Base-by-base conservation (phyloP, 2,113 vertebrate genomes). In the Arothron firmamentum region DNA sequence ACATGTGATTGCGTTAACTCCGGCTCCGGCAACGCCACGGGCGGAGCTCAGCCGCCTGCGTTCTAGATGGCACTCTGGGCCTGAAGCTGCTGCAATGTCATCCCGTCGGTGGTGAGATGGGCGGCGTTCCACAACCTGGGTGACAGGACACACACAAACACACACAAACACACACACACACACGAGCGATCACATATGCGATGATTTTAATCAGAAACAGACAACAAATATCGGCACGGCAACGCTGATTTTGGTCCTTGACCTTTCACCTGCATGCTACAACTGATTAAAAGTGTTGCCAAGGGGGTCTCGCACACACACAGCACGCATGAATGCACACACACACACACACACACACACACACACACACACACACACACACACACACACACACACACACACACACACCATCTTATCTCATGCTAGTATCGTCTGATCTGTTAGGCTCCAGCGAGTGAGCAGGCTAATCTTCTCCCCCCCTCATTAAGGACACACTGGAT, bases 1-100 rank as follows among this genome's bases (percentile, higher is more conserved):
- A 78, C 47, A 77, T 8, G 42, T 78, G 86, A 85, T 72, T 84
- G 66, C 79, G 83, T 88, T 85, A 78, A 73, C 56, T 75, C 70
- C 19, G 79, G 64, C 42, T 59, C 58, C 56, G 21, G 47, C n/a
- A 65, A 41, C 31, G 67, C 46, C 46, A 56, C 6, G 46, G 31
- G 23, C 18, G 21, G 21, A 28, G 25, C 25, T 28, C 25, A 28
- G 25, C 25, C 6, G 25, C 25, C 3, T 7, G 25, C 25, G 6
- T 28, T 48, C 18, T 48, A 28, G 21, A 15, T 14, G 45, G 42
- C 45, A 41, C 4, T 15, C 13, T 43, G 23, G 13, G 16, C 16
- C 43, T 7, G 13, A 5, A 45, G 16, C 12, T 45, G 43, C 43
- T 45, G 3, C 43, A 14, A 3, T 15, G 3, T 45, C 15, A 1